These are phyloP conservation scores for Calliopum simillimum DNA, from an alignment of 2,888 invertebrate genomes.

Conservation along the genomic window DNA sequence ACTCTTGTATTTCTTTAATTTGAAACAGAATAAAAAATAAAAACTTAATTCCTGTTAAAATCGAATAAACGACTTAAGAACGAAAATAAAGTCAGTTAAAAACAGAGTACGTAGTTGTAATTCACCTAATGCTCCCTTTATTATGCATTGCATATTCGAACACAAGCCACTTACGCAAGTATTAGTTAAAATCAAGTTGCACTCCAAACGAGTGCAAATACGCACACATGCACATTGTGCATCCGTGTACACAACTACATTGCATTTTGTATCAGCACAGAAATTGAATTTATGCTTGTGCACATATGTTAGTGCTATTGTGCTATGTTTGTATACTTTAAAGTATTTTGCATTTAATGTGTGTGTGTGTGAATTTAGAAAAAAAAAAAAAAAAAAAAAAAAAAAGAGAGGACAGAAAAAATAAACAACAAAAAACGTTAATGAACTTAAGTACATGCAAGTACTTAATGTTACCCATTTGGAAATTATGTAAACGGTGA, in stretches of 20 bases:
- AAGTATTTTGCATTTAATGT: too few species aligned
- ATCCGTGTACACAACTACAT: background rate
- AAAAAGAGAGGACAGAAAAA: too few species aligned
- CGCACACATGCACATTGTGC: background rate
- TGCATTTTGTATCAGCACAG: constrained; percentile 21
- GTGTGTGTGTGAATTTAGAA: background rate
- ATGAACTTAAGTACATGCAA: background rate
- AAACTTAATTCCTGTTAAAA: too few species aligned
- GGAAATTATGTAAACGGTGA: too few species aligned
- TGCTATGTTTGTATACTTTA: too few species aligned
- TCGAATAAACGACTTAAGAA: too few species aligned
- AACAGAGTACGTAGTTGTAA: background rate
- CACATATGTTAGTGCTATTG: constrained; percentile 3
- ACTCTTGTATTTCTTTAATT: too few species aligned
- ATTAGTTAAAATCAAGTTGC: constrained; percentile 16
- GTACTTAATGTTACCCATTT: too few species aligned
- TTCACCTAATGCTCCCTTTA: background rate
- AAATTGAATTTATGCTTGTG: constrained; percentile 13
- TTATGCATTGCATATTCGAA: background rate
- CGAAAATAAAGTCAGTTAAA: background rate
- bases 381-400: background rate
- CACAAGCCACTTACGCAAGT: background rate
- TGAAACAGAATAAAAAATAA: too few species aligned
- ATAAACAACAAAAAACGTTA: background rate
- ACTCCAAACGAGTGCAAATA: constrained; percentile 1